A percentile compares a stretch with the other conserved stretches of the same genome.
Evolutionary conservation across 2,113 vertebrate genomes (phyloP).

Genomic region (Mandrillus leucophaeus): DNA sequence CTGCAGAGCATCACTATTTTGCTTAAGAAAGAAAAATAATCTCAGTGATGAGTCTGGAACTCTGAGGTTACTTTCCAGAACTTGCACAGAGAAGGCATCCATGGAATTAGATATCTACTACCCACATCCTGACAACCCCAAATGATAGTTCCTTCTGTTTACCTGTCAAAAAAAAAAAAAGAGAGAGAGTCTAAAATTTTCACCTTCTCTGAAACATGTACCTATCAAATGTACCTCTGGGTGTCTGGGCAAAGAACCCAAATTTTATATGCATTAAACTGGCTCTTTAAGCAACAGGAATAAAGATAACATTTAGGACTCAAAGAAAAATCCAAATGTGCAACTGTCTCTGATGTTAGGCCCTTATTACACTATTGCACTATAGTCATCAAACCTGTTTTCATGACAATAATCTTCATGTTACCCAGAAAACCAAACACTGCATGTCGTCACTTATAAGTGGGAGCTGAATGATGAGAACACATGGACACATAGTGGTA

Average conservation of each 20-base stretch:
- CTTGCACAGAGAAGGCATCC: not conserved
- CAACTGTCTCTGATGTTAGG: not conserved
- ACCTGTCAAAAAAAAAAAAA: not conserved
- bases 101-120: not conserved
- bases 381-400: not conserved
- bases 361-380: not conserved
- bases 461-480: too few relatives aligned
- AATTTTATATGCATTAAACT: not conserved
- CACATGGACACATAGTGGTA: too few relatives aligned
- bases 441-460: too few relatives aligned
- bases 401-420: not conserved
- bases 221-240: not conserved
- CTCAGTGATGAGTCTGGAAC: not conserved
- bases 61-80: not conserved
- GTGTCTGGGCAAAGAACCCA: not conserved
- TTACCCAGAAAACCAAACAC: not conserved
- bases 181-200: not conserved
- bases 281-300: not conserved
- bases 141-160: not conserved
- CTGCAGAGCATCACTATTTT: not conserved
- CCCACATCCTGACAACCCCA: not conserved
- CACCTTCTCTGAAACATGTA: slow-evolving; percentile 25
- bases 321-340: slow-evolving; percentile 8
- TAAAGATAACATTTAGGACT: not conserved
- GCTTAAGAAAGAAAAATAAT: slow-evolving; percentile 18